Conservation (phyloP, 2,113 vertebrate species). For the Pitta sordida region DNA sequence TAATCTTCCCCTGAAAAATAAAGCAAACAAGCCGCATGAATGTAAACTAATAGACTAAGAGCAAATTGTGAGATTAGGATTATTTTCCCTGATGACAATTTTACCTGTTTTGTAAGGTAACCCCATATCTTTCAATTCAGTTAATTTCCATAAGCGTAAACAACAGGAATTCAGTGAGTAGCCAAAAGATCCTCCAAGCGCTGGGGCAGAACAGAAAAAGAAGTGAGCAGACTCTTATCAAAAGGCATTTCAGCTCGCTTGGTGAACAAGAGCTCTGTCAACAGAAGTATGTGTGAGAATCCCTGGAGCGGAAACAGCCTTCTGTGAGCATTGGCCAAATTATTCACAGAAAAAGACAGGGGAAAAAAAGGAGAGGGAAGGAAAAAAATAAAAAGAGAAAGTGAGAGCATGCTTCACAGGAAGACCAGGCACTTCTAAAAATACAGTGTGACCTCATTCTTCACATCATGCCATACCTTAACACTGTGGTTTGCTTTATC, state of each 20-base stretch:
- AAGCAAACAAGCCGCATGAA: not conserved
- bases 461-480: conserved; percentile 4
- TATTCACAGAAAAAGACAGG: conserved; percentile 64
- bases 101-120: conserved; percentile 57
- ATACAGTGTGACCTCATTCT: conserved; percentile 57
- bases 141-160: conserved; percentile 34
- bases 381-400: not conserved
- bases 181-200: conserved; percentile 28
- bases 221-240: conserved; percentile 60
- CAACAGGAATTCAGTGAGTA: conserved; percentile 21
- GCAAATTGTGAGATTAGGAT: not conserved
- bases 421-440: conserved; percentile 42
- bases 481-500: conserved; percentile 16
- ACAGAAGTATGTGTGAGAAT: conserved; percentile 73
- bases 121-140: conserved; percentile 51
- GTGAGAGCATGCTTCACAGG: not conserved
- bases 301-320: conserved; percentile 73
- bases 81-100: conserved; percentile 9
- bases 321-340: conserved; percentile 73
- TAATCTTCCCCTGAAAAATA: not conserved
- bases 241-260: conserved; percentile 67
- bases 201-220: conserved; percentile 51
- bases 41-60: not conserved
- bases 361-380: not conserved
- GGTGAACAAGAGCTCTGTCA: conserved; percentile 72